Evolutionary conservation across 1,140 invertebrate species (phyloP).

Genomic region (Aricia agestis): DNA sequence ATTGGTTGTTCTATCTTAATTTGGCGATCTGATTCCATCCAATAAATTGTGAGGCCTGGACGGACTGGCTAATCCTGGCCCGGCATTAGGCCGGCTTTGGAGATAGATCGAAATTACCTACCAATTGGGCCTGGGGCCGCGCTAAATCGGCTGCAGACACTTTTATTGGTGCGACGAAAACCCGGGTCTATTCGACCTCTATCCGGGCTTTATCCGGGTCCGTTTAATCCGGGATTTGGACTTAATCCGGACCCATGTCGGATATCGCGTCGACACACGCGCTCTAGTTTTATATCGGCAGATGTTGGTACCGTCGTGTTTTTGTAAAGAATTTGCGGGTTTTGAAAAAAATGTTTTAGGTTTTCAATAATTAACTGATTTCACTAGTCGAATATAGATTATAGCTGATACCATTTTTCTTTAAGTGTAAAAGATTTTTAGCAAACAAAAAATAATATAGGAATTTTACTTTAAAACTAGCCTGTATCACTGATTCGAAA

Average conservation of each 20-base stretch:
- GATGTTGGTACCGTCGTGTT: neutral
- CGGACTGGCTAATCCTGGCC: slow-evolving; percentile 70
- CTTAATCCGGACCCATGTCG: slow-evolving; percentile 76
- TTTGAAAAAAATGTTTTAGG: too few relatives aligned
- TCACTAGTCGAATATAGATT: too few relatives aligned
- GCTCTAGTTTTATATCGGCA: slow-evolving; percentile 60
- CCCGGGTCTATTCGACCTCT: slow-evolving; percentile 64
- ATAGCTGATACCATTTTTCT: too few relatives aligned
- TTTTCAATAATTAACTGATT: too few relatives aligned
- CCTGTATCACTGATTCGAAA: too few relatives aligned
- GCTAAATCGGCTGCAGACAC: slow-evolving; percentile 75
- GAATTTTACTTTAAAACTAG: too few relatives aligned
- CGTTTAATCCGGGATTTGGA: slow-evolving; percentile 42
- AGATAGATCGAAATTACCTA: slow-evolving; percentile 74
- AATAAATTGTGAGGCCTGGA: slow-evolving; percentile 66
- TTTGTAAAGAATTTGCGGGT: too few relatives aligned
- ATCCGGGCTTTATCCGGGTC: slow-evolving; percentile 48
- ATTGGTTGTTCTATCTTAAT: slow-evolving; percentile 34
- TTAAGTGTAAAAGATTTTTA: too few relatives aligned
- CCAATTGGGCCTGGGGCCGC: slow-evolving; percentile 71
- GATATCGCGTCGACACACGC: slow-evolving; percentile 72
- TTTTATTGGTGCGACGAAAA: slow-evolving; percentile 75
- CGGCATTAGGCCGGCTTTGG: slow-evolving; percentile 71
- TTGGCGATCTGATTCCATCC: slow-evolving; percentile 56
- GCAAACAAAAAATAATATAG: too few relatives aligned